phyloP scores from a whole-genome alignment of 2,113 vertebrate genomes.

The Talpa occidentalis region DNA sequence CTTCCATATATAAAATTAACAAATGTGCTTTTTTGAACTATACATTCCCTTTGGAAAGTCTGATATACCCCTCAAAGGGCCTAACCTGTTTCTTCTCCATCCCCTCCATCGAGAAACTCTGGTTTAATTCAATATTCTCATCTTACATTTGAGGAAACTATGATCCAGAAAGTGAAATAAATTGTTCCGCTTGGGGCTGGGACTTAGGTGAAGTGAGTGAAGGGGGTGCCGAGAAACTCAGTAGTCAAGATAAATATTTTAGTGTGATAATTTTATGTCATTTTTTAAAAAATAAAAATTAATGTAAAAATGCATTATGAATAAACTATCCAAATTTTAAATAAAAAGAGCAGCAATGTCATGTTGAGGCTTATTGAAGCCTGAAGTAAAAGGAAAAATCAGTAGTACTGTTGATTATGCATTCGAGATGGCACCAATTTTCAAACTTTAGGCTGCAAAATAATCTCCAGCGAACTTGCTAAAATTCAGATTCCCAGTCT shows the following conservation, averaged over 20 bases:
- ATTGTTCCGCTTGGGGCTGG: background rate
- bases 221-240: background rate
- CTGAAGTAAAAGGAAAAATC: slow-evolving; percentile 15
- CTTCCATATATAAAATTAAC: background rate
- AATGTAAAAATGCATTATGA: background rate
- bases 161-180: background rate
- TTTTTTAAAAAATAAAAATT: slow-evolving; percentile 31
- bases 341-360: background rate
- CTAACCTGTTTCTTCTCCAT: background rate
- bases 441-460: background rate
- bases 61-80: background rate
- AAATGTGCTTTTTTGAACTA: slow-evolving; percentile 15
- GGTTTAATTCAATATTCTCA: background rate
- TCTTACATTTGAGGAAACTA: background rate
- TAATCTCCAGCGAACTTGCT: background rate
- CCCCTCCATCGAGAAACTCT: background rate
- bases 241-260: background rate
- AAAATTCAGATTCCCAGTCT: background rate
- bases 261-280: background rate
- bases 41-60: slow-evolving; percentile 15
- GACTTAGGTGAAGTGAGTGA: background rate
- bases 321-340: slow-evolving; percentile 22
- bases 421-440: background rate
- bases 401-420: background rate
- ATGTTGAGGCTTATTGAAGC: background rate